Percentiles rank a stretch among this genome's conserved stretches.
Evolutionary conservation across 2,888 invertebrate genomes (phyloP).

Genomic region (Seladonia tumulorum): DNA sequence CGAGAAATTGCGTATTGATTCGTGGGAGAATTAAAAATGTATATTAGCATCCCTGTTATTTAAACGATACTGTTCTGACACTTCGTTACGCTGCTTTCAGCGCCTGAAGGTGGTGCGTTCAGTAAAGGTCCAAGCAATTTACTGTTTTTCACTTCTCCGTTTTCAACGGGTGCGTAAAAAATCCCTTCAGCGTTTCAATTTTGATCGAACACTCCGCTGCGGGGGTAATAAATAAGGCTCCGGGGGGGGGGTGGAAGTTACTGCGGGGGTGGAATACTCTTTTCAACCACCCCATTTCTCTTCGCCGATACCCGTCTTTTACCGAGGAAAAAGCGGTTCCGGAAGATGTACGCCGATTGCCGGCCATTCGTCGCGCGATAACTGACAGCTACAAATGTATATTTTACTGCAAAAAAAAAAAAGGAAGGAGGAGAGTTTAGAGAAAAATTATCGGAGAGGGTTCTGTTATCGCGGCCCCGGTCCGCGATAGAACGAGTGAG

Average conservation of each 20-base stretch:
- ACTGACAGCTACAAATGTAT: constrained; percentile 13
- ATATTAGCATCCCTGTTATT: no score
- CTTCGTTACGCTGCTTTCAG: no score
- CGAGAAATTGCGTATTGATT: no score
- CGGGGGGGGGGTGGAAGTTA: neutral
- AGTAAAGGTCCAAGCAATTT: no score
- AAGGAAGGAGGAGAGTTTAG: neutral
- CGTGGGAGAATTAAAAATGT: no score
- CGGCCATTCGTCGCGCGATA: constrained; percentile 20
- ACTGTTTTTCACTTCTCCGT: neutral
- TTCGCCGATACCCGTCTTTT: constrained; percentile 13
- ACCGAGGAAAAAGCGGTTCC: neutral
- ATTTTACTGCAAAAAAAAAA: neutral
- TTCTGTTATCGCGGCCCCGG: neutral
- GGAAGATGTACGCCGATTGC: constrained; percentile 14
- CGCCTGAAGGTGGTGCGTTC: no score
- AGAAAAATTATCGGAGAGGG: constrained; percentile 8
- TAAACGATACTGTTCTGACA: no score
- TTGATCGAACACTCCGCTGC: neutral
- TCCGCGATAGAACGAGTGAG: neutral
- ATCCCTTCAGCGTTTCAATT: neutral
- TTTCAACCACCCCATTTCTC: constrained; percentile 18
- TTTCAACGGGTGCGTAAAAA: neutral
- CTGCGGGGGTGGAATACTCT: neutral
- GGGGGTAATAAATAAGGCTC: constrained; percentile 17